Conservation (phyloP, 2,888 invertebrate species). For the Troilus luridus region DNA sequence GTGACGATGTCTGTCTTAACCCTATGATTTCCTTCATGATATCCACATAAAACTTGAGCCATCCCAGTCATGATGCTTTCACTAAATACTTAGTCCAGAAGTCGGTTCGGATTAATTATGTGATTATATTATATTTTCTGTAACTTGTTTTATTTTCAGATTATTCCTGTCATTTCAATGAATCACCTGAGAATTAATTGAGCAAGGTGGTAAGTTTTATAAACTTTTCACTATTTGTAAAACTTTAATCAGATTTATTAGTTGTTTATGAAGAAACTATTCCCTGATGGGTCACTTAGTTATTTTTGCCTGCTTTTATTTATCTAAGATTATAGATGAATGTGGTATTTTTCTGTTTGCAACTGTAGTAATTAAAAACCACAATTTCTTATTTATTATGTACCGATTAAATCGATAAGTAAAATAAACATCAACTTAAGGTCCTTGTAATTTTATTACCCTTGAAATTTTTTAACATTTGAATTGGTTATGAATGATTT, state of each 20-base stretch:
- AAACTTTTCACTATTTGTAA: not conserved
- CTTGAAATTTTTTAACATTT: not conserved
- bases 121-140: not conserved
- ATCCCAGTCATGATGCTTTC: not conserved
- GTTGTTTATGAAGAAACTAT: not conserved
- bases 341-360: not conserved
- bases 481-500: not conserved
- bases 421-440: not conserved
- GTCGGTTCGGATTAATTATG: not conserved
- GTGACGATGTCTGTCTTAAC: not conserved
- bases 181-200: not conserved
- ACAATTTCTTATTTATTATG: not conserved
- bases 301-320: not conserved
- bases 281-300: not conserved
- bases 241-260: not conserved
- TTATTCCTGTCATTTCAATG: not conserved
- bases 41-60: not conserved
- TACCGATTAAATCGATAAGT: not conserved
- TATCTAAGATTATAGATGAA: not conserved
- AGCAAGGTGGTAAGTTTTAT: not conserved
- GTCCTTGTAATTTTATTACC: not conserved
- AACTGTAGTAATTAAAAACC: not conserved
- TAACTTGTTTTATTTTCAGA: conserved; percentile 24
- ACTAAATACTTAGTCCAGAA: not conserved
- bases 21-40: not conserved